Evolutionary conservation across 2,113 vertebrate species (phyloP).

Genomic region (Oreamnos americanus): DNA sequence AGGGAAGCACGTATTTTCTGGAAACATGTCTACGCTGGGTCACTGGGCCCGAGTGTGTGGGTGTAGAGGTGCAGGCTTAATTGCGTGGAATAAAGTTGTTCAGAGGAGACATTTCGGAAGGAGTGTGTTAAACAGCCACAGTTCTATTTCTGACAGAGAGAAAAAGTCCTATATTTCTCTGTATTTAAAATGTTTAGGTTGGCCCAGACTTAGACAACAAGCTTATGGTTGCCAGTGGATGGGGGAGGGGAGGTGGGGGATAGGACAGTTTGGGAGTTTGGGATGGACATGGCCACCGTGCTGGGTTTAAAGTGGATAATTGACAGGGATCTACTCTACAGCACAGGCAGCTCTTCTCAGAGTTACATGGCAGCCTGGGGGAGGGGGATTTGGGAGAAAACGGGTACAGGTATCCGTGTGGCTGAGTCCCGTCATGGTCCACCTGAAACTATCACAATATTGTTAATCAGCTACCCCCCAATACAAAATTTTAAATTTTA

Average conservation of each 20-base stretch:
- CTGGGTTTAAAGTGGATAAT: background rate
- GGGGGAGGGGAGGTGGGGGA: background rate
- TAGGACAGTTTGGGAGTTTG: background rate
- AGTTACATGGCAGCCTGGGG: background rate
- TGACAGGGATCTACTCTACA: rapidly evolving
- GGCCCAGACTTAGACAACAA: background rate
- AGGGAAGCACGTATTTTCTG: rapidly evolving
- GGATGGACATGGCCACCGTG: background rate
- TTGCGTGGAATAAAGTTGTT: background rate
- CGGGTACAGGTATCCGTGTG: rapidly evolving
- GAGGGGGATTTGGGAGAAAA: background rate
- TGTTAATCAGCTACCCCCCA: background rate
- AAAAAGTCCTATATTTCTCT: background rate
- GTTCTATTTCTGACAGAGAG: background rate
- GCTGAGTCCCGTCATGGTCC: background rate
- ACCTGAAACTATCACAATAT: background rate
- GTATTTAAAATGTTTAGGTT: background rate
- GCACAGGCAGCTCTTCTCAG: background rate
- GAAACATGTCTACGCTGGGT: background rate
- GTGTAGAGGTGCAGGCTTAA: background rate
- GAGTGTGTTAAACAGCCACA: background rate
- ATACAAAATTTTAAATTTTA: background rate
- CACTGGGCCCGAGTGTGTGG: rapidly evolving
- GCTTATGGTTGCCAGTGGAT: background rate
- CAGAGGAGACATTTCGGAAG: too few species aligned